phyloP scores from a whole-genome alignment of 2,797 vertebrate species.

The Aeoliscus strigatus region DNA sequence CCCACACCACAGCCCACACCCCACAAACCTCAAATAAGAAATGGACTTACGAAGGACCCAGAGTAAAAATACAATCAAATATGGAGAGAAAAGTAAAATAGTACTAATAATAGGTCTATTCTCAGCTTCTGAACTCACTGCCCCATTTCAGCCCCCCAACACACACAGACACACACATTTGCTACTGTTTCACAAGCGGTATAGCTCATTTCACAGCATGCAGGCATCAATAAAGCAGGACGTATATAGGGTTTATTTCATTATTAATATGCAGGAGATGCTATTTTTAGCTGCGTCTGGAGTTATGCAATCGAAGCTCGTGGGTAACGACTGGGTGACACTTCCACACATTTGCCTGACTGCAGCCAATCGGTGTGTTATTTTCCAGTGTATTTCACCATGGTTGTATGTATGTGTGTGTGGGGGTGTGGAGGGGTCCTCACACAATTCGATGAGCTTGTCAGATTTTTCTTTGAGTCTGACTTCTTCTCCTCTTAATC shows the following conservation, averaged over 20 bases:
- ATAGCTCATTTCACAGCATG: slow-evolving; percentile 44
- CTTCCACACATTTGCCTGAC: slow-evolving; percentile 36
- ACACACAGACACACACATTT: no score
- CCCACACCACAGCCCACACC: no score
- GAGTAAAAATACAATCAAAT: no score
- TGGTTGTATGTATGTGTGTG: slow-evolving; percentile 44
- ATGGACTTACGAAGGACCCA: no score
- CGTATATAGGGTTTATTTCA: slow-evolving; percentile 65
- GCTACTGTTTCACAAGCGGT: slow-evolving; percentile 30
- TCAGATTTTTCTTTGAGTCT: slow-evolving; percentile 19
- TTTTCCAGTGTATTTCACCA: slow-evolving; percentile 51
- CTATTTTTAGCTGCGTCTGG: slow-evolving; percentile 66
- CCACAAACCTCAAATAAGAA: no score
- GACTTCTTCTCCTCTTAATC: slow-evolving; percentile 35
- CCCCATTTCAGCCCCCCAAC: no score
- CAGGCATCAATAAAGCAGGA: slow-evolving; percentile 67
- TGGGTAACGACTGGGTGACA: slow-evolving; percentile 35
- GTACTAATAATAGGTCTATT: no score
- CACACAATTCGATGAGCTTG: slow-evolving; percentile 43
- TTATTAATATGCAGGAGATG: slow-evolving; percentile 60
- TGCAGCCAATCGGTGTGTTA: slow-evolving; percentile 43
- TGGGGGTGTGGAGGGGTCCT: no score
- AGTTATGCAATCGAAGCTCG: slow-evolving; percentile 62
- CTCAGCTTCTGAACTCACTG: no score
- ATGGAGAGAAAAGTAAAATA: no score